Base-by-base conservation (phyloP, 2,797 vertebrate genomes). In the Anguilla megastoma region DNA sequence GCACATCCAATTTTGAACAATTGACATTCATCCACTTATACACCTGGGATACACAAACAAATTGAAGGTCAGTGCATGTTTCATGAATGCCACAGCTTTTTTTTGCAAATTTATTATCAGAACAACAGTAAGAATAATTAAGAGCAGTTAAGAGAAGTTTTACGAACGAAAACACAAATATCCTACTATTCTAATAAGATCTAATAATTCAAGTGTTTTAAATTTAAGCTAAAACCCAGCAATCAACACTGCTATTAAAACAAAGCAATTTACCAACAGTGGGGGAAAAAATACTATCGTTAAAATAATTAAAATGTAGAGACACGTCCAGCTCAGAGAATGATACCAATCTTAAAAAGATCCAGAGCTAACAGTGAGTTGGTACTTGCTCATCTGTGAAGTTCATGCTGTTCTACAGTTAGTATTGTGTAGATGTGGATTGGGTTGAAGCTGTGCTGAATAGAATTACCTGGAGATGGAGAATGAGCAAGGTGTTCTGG, bases 371-470 rank as follows among this genome's bases (percentile, higher is more conserved):
- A 80, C 3, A 21, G 5, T 48, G 16, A 80, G 14, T 48, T 80
- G 36, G 7, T 45, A 33, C 10, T 80, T 33, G 2, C 30, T 14
- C 33, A 48, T 30, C 45, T n/a, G 30, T 24, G 1, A 4, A 50
- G 52, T 33, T n/a, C 24, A 30, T 63, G 41, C 69, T 85, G 16
- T 24, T 1, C 27, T 88, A 41, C 16, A 45, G 36, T 48, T 45
- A 33, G 85, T 66, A 6, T 85, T 74, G 30, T 82, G 41, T 60
- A 21, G 90, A 92, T 91, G 92, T 92, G 90, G 90, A 50, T 36
- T 33, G 30, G 1, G 71, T 4, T 60, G 91, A 93, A 93, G 92
- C 92, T 88, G 83, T 94, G 30, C 87, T 50, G 30, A 84, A 84
- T 24, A 30, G 30, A 74, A 85, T 88, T 88, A 56, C 48, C 87